Conservation (phyloP, 2,113 vertebrate genomes). For the Xiphophorus hellerii region DNA sequence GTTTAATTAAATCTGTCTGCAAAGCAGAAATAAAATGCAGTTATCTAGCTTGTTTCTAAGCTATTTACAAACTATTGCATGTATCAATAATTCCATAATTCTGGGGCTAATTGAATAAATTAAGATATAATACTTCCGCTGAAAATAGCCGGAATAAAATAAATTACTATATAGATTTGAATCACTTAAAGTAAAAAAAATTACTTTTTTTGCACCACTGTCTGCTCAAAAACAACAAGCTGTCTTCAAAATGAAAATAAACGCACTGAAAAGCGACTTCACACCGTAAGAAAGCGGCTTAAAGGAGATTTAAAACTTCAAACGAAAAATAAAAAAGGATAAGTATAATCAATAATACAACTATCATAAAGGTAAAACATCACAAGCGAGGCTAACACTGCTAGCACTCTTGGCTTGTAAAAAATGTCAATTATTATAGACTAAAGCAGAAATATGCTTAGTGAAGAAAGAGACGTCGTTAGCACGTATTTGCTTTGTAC, state of each 20-base stretch:
- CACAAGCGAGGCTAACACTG: constrained; percentile 59
- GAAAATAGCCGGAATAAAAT: background rate
- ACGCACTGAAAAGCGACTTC: background rate
- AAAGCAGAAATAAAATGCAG: background rate
- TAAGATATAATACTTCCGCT: background rate
- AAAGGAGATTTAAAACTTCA: rapidly evolving
- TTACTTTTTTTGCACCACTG: background rate
- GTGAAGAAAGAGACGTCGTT: background rate
- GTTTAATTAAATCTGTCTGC: background rate
- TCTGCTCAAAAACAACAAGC: background rate
- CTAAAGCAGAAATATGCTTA: no score
- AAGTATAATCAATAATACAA: background rate
- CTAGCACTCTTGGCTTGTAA: constrained; percentile 50
- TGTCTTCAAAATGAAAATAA: background rate
- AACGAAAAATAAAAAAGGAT: background rate
- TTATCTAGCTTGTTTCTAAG: background rate
- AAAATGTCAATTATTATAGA: constrained; percentile 7
- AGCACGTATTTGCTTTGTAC: rapidly evolving
- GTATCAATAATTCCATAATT: background rate
- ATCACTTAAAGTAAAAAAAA: background rate
- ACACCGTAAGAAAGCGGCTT: background rate
- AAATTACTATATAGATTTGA: background rate
- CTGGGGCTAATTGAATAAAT: no score
- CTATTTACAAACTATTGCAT: background rate
- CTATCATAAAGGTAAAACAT: constrained; percentile 5